Percentiles rank a stretch among this genome's conserved stretches.
phyloP scores from a whole-genome alignment of 2,113 vertebrate species.

The Balaeniceps rex region DNA sequence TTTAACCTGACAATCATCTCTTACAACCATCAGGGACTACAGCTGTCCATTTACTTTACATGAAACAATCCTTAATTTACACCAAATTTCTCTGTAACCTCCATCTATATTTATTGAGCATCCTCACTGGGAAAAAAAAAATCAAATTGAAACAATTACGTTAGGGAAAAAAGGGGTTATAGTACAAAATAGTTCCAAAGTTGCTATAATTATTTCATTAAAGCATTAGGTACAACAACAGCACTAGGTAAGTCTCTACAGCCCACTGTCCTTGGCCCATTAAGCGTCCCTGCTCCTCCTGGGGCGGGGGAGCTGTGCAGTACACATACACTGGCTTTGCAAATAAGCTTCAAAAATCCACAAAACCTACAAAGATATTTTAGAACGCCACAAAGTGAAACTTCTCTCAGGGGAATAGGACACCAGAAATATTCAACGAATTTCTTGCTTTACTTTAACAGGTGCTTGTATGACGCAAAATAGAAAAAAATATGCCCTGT shows the following conservation, averaged over 20 bases:
- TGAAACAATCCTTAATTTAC: neutral
- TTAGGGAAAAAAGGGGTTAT: neutral
- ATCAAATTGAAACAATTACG: neutral
- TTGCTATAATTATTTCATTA: neutral
- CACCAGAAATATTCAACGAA: neutral
- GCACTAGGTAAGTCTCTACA: neutral
- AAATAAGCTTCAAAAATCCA: neutral
- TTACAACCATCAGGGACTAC: neutral
- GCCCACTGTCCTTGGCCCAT: neutral
- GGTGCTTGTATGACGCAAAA: neutral
- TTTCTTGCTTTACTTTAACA: neutral
- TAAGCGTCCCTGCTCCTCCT: fast-evolving
- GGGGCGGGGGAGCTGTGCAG: neutral
- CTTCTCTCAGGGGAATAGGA: neutral
- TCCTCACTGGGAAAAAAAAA: neutral
- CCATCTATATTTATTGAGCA: neutral
- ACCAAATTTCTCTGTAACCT: neutral
- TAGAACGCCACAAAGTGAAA: neutral
- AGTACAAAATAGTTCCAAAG: neutral
- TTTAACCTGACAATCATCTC: neutral
- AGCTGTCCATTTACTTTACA: neutral
- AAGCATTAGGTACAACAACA: too few species aligned
- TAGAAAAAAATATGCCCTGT: neutral
- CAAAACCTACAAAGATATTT: neutral
- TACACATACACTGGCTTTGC: neutral